These are phyloP conservation scores for Conus canariensis DNA, from an alignment of 2,888 invertebrate species.

Conservation along the genomic window DNA sequence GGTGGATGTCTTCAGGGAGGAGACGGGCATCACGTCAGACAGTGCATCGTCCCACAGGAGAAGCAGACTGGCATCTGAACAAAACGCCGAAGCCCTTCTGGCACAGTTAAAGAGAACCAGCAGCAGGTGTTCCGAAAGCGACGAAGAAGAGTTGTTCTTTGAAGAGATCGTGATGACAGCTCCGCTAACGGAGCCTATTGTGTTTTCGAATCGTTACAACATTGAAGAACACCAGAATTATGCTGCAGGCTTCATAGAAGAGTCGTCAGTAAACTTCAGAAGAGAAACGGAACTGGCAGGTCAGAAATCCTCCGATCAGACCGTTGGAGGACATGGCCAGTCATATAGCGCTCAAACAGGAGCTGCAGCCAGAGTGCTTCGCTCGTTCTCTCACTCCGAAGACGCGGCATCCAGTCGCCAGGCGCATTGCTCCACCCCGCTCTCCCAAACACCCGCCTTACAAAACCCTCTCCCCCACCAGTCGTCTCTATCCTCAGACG, in stretches of 20 bases:
- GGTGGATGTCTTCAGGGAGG: slow-evolving; percentile 32
- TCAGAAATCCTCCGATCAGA: background rate
- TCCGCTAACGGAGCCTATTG: background rate
- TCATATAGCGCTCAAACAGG: too few relatives aligned
- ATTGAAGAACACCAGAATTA: background rate
- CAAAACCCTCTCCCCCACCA: background rate
- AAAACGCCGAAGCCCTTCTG: slow-evolving; percentile 30
- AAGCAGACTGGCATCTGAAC: slow-evolving; percentile 26
- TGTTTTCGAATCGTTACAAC: background rate
- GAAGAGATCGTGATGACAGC: slow-evolving; percentile 21
- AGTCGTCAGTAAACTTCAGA: background rate
- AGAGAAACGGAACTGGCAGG: background rate
- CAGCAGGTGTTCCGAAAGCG: background rate
- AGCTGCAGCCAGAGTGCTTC: background rate
- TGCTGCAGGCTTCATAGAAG: background rate
- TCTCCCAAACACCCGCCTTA: background rate
- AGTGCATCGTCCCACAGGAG: background rate
- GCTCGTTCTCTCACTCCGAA: background rate
- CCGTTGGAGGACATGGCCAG: background rate
- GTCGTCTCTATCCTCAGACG: background rate
- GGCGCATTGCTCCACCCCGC: background rate
- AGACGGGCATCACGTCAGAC: background rate
- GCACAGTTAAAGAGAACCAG: slow-evolving; percentile 1
- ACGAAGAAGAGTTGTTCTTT: slow-evolving; percentile 13
- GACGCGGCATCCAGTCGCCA: background rate